Percentiles rank a stretch among this genome's conserved stretches.
Conservation (phyloP, 2,888 invertebrate genomes). For the Globia sparganii region DNA sequence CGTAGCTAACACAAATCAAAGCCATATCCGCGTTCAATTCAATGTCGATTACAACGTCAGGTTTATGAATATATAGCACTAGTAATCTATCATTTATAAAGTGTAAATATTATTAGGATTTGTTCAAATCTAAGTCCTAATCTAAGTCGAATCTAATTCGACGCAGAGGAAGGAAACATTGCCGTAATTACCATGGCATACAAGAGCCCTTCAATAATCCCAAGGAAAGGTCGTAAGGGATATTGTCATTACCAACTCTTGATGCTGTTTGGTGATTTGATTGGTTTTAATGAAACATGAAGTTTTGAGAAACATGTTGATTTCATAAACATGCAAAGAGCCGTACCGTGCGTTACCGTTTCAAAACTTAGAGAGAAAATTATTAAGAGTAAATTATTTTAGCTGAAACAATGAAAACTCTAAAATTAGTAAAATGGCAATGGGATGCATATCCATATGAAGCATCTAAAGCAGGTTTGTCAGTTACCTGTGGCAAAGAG, state of each 20-base stretch:
- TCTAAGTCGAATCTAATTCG: too few relatives aligned
- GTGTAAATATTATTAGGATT: neutral
- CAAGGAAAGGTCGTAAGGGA: neutral
- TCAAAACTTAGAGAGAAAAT: neutral
- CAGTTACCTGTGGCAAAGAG: neutral
- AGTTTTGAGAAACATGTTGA: neutral
- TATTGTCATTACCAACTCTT: neutral
- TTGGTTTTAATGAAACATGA: neutral
- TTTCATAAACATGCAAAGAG: neutral
- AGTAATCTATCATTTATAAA: constrained; percentile 1
- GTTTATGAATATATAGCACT: neutral
- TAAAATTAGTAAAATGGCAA: neutral
- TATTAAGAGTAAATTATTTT: neutral
- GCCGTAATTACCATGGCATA: neutral
- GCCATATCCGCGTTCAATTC: constrained; percentile 40
- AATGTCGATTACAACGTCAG: constrained; percentile 15
- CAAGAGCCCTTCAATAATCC: too few relatives aligned
- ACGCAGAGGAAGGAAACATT: neutral
- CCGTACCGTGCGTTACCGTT: neutral
- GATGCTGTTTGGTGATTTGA: neutral
- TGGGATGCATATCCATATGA: neutral
- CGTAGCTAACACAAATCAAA: constrained; percentile 12
- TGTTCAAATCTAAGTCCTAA: constrained; percentile 4
- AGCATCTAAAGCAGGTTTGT: neutral
- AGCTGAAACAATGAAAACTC: neutral